Conservation (phyloP, 2,888 invertebrate genomes). For the Byasa hedistus region DNA sequence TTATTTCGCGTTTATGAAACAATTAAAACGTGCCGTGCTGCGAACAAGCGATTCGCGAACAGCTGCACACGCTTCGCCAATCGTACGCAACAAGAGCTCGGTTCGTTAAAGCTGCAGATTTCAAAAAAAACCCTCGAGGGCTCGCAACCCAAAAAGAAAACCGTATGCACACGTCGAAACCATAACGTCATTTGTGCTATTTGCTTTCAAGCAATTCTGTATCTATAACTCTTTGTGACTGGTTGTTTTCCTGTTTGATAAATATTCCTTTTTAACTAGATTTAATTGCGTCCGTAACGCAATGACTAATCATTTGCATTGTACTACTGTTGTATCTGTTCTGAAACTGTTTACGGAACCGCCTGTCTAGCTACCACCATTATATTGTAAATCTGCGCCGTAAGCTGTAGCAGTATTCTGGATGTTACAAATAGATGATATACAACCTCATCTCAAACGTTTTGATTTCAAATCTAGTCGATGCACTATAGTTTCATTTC, state of each 20-base stretch:
- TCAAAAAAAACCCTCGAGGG: conserved; percentile 71
- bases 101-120: conserved; percentile 73
- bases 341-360: no score
- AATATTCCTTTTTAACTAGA: conserved; percentile 29
- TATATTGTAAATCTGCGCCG: no score
- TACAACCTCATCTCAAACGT: conserved; percentile 35
- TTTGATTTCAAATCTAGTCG: conserved; percentile 37
- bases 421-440: no score
- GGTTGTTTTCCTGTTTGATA: conserved; percentile 49
- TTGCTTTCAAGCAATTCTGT: conserved; percentile 41
- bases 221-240: conserved; percentile 46
- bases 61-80: conserved; percentile 51
- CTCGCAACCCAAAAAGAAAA: conserved; percentile 64
- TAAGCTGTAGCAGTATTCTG: no score
- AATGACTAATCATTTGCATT: no score
- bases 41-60: conserved; percentile 40
- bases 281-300: no score
- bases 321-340: no score
- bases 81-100: conserved; percentile 64
- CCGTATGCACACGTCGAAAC: conserved; percentile 57
- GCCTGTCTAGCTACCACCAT: neutral
- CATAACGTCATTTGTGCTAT: conserved; percentile 43
- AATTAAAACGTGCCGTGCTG: conserved; percentile 28
- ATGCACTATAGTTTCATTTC: conserved; percentile 65
- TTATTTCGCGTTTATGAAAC: conserved; percentile 27